Evolutionary conservation across 2,113 vertebrate species (phyloP), one percentile per base, ranked within the genome.

Genomic region (Regulus satrapa): DNA sequence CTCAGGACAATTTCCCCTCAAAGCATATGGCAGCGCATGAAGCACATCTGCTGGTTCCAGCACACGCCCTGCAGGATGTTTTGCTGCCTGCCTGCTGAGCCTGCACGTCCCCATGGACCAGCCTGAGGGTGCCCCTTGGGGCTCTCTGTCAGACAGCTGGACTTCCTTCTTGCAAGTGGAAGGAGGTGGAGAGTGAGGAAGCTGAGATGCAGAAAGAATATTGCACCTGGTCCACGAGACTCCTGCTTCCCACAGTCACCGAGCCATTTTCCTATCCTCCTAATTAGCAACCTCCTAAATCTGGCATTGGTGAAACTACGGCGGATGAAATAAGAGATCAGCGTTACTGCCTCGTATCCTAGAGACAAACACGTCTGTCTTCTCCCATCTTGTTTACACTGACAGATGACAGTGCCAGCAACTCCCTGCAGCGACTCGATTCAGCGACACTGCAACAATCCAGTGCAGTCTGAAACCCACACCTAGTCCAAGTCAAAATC

Each of bases 1-100:
- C 38, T 41, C 6, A 1, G 63, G 31, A 61, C 18, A 56, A 79
- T 56, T 14, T 31, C 23, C 76, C 29, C 18, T 49, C 38, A 34
- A 61, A 49, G 41, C 38, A 38, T 34, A 5, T 1, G 8, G 8
- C n/a, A 78, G 41, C 0, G 0, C 17, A 11, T 1, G 36, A 63
- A 72, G 20, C n/a, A 32, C 16, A 34, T 14, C 41, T 49, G 8
- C 49, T 46, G 43, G 32, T 4, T 54, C 32, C 36, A 66, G 36
- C 76, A 77, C 49, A 66, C 19, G 28, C 29, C 10, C 45, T 52
- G n/a, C 45, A 52, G 23, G 12, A 24, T 14, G 25, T 54, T 83
- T n/a, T 51, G 23, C 18, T 36, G 8, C 31, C 2, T 2, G 26
- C n/a, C 46, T 0, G 0, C 43, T 68, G 13, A 72, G 24, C 24